These are phyloP conservation scores for Melanophora roralis DNA, from an alignment of 2,888 invertebrate genomes.

Conservation along the genomic window DNA sequence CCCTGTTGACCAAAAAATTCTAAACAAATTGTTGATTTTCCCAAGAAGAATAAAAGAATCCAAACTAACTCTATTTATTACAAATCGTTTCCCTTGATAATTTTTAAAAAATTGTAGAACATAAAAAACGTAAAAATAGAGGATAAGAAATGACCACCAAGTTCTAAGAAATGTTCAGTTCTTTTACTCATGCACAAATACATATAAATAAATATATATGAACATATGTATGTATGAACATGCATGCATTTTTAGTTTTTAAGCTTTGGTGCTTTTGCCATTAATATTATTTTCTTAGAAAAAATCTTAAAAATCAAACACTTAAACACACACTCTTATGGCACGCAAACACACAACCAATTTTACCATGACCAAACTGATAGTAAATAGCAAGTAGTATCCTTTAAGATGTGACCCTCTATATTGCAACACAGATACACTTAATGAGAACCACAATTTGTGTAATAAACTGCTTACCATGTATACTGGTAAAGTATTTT, in stretches of 20 bases:
- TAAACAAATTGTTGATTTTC: slow-evolving; percentile 27
- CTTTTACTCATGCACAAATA: slow-evolving; percentile 2
- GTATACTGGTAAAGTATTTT: too few species aligned
- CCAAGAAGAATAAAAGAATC: not conserved
- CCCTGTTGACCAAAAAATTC: slow-evolving; percentile 24
- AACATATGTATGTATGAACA: not conserved
- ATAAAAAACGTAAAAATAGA: not conserved
- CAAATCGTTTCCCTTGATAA: slow-evolving; percentile 53
- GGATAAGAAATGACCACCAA: not conserved
- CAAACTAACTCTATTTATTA: slow-evolving; percentile 39
- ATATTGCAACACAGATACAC: not conserved
- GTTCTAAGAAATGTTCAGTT: slow-evolving; percentile 17
- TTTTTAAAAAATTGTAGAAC: not conserved
- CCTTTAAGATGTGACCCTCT: slow-evolving; percentile 17
- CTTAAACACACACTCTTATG: slow-evolving; percentile 13
- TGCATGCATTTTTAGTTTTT: not conserved
- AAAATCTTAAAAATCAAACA: not conserved
- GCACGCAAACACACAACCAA: not conserved
- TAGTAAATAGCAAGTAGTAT: not conserved
- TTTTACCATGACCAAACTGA: not conserved
- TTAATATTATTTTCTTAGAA: not conserved
- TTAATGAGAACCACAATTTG: not conserved
- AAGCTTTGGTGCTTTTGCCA: not conserved
- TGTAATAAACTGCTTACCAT: slow-evolving; percentile 6
- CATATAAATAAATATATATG: not conserved